These are phyloP conservation scores for Rallus limicola DNA, from an alignment of 2,113 vertebrate genomes.

Conservation along the genomic window DNA sequence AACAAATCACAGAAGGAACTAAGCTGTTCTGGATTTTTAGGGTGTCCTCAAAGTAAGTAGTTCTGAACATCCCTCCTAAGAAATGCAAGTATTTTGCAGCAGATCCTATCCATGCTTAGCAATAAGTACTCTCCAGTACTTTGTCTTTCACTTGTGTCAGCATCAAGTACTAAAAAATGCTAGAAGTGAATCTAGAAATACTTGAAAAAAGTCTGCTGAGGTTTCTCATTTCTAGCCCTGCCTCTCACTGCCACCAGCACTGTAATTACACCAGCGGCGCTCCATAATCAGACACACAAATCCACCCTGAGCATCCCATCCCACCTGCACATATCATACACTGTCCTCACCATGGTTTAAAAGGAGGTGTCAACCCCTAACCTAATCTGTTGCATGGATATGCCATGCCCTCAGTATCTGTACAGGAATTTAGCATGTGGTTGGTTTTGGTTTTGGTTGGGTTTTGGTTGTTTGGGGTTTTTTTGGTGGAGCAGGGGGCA, in stretches of 20 bases:
- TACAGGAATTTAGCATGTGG: background rate
- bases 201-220: background rate
- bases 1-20: background rate
- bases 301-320: background rate
- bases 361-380: background rate
- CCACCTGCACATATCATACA: background rate
- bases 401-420: rapidly evolving
- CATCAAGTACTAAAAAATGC: background rate
- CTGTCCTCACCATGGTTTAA: background rate
- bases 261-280: background rate
- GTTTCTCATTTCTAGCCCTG: background rate
- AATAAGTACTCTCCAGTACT: background rate
- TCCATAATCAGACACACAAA: background rate
- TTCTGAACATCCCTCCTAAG: background rate
- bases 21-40: background rate
- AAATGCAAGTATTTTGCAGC: background rate
- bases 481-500: too few species aligned
- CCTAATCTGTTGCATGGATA: background rate
- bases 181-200: background rate
- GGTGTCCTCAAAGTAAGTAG: background rate
- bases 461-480: too few species aligned
- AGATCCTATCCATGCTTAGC: background rate
- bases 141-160: background rate
- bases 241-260: background rate
- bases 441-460: background rate